A percentile compares a stretch with the other conserved stretches of the same genome.
Evolutionary conservation across 2,113 vertebrate genomes (phyloP).

Genomic region (Campylomormyrus tamandua): DNA sequence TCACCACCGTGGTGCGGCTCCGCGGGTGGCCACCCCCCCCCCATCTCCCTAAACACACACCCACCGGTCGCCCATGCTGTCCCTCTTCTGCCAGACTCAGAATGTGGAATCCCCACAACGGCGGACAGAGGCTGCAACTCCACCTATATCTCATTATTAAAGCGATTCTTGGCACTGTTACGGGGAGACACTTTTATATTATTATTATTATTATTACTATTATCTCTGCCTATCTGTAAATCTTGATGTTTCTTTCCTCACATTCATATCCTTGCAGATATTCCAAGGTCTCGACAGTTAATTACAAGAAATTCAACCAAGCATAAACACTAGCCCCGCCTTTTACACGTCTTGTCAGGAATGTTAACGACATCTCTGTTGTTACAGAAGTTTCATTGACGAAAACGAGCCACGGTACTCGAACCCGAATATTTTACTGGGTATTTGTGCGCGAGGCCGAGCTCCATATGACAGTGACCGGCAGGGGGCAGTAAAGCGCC

Average conservation of each 20-base stretch:
- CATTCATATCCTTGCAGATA: background rate
- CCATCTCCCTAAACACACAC: background rate
- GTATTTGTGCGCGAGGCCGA: background rate
- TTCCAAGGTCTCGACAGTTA: background rate
- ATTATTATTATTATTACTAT: background rate
- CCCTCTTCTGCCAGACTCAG: background rate
- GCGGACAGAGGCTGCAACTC: background rate
- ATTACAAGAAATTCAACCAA: background rate
- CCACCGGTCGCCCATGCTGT: background rate
- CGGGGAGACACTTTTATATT: background rate
- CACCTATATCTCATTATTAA: background rate
- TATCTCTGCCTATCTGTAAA: background rate
- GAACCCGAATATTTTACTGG: background rate
- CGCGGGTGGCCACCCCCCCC: background rate
- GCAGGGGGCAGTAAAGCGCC: slow-evolving; percentile 4
- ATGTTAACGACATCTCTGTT: background rate
- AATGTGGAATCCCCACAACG: background rate
- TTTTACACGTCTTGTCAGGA: background rate
- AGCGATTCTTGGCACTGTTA: background rate
- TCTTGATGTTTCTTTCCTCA: background rate
- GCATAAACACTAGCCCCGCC: background rate
- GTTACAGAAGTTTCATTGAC: background rate
- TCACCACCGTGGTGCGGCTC: slow-evolving; percentile 4
- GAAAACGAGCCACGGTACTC: background rate
- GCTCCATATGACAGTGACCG: background rate